Evolutionary conservation across 2,888 invertebrate species (phyloP).

Genomic region (Sycophila texana): DNA sequence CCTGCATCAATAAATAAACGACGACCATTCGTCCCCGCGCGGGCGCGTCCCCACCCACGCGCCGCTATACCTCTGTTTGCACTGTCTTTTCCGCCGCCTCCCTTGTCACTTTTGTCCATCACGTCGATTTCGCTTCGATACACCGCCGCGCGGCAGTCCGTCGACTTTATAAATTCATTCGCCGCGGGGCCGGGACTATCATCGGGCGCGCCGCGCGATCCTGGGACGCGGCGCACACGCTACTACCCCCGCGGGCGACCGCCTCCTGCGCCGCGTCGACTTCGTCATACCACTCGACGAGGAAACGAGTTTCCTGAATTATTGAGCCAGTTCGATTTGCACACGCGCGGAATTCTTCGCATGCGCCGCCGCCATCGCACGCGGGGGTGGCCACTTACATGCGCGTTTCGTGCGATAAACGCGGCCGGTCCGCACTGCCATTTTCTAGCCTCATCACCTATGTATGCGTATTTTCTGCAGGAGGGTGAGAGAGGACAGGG

Average conservation of each 20-base stretch:
- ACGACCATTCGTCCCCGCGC: no score
- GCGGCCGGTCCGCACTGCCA: neutral
- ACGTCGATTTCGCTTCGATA: conserved; percentile 2
- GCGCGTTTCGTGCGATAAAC: neutral
- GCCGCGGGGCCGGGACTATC: conserved; percentile 19
- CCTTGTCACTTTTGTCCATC: conserved; percentile 35
- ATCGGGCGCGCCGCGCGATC: conserved; percentile 12
- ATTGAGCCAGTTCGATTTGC: conserved; percentile 52
- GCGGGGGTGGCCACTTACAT: neutral
- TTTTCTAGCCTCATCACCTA: conserved; percentile 13
- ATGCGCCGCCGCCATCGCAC: no score
- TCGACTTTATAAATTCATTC: conserved; percentile 48
- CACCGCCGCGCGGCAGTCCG: neutral
- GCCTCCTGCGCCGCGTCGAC: conserved; percentile 21
- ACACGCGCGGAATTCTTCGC: conserved; percentile 28
- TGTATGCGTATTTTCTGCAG: neutral
- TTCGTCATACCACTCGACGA: conserved; percentile 40
- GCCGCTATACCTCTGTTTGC: neutral
- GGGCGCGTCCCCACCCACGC: neutral
- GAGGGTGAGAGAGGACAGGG: neutral
- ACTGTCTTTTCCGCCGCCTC: neutral
- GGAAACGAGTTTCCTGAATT: conserved; percentile 47
- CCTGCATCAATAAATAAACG: no score
- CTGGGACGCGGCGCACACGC: conserved; percentile 18
- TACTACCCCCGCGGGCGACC: conserved; percentile 17